phyloP scores from a whole-genome alignment of 2,797 vertebrate genomes.

The Silurus aristotelis region DNA sequence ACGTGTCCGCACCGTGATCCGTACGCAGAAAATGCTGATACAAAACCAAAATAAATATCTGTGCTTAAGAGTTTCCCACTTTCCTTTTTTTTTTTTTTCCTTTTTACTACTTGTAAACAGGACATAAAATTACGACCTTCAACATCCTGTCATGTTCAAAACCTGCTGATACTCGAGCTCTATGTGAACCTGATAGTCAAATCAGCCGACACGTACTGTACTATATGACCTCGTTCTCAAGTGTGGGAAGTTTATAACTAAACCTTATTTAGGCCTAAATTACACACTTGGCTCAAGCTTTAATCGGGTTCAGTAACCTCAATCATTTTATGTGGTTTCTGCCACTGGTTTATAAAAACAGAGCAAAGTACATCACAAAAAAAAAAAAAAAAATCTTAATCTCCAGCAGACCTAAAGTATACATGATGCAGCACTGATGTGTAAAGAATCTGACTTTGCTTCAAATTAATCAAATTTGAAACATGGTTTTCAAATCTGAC shows the following conservation, averaged over 20 bases:
- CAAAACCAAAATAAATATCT: conserved; percentile 19
- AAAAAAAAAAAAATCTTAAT: neutral
- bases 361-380: neutral
- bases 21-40: neutral
- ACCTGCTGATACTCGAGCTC: neutral
- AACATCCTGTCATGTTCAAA: neutral
- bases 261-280: neutral
- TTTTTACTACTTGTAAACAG: conserved; percentile 22
- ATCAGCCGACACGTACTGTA: conserved; percentile 18
- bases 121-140: conserved; percentile 24
- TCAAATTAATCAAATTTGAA: neutral
- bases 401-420: neutral
- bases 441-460: neutral
- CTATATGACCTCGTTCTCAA: conserved; percentile 6
- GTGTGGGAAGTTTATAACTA: conserved; percentile 9
- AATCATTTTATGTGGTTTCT: neutral
- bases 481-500: neutral
- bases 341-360: neutral
- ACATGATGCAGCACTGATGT: neutral
- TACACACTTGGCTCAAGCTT: conserved; percentile 21
- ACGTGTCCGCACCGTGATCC: neutral
- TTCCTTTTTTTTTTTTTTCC: neutral
- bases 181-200: neutral
- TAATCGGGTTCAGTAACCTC: conserved; percentile 2
- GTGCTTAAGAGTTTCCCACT: neutral